phyloP scores from a whole-genome alignment of 2,797 vertebrate genomes.

The Enteromius anoplus region DNA sequence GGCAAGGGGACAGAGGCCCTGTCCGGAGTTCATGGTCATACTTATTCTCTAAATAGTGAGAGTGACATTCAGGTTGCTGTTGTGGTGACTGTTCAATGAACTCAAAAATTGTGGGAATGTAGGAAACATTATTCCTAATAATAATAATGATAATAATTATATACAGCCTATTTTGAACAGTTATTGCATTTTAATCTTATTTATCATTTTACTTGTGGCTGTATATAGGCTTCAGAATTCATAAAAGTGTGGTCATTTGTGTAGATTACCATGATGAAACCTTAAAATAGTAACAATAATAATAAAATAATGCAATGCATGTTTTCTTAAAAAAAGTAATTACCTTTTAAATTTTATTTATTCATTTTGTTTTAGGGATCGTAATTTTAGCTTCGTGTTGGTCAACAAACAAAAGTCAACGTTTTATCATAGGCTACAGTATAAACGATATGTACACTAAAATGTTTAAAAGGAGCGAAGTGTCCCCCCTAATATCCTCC shows the following conservation, averaged over 20 bases:
- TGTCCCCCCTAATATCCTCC: not conserved
- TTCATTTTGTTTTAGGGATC: not conserved
- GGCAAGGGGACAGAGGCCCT: slow-evolving; percentile 61
- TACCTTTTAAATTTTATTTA: too few relatives aligned
- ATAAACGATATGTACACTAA: not conserved
- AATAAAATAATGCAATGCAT: too few relatives aligned
- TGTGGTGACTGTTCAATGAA: too few relatives aligned
- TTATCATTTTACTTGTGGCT: not conserved
- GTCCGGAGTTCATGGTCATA: slow-evolving; percentile 45
- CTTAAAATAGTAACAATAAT: too few relatives aligned
- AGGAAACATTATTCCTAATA: not conserved
- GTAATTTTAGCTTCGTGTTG: not conserved
- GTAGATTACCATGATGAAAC: not conserved
- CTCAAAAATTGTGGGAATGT: too few relatives aligned
- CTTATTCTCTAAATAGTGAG: slow-evolving; percentile 33
- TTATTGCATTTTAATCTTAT: not conserved
- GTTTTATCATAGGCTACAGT: not conserved
- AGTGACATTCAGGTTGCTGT: slow-evolving; percentile 29
- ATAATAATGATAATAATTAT: too few relatives aligned
- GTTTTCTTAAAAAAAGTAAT: not conserved
- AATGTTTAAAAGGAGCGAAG: not conserved
- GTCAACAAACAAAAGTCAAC: not conserved
- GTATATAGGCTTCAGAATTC: slow-evolving; percentile 3
- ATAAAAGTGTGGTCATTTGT: not conserved
- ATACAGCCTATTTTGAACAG: too few relatives aligned